Percentiles rank a stretch among this genome's conserved stretches.
Evolutionary conservation across 2,113 vertebrate genomes (phyloP).

Genomic region (Acrocephalus kingi): DNA sequence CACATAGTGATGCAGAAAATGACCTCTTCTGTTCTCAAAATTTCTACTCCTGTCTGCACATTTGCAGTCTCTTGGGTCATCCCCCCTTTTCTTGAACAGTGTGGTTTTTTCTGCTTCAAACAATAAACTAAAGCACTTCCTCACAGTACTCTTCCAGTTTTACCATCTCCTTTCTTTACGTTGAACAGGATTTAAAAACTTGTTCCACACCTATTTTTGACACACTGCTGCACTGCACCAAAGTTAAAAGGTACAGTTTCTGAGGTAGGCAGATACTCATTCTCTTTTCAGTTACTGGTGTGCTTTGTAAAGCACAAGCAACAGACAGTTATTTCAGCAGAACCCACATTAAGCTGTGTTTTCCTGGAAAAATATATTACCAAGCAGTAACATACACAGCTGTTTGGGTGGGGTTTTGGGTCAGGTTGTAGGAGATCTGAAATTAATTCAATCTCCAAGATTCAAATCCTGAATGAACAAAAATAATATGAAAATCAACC

Average conservation of each 20-base stretch:
- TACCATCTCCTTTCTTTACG: not conserved
- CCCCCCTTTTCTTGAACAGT: not conserved
- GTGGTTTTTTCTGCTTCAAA: not conserved
- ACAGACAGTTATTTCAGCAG: not conserved
- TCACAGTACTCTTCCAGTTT: not conserved
- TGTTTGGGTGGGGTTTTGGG: conserved; percentile 27
- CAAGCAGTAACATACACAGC: conserved; percentile 49
- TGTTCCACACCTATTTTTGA: not conserved
- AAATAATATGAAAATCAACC: not conserved
- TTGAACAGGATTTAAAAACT: not conserved
- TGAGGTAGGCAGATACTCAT: not conserved
- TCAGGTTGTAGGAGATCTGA: conserved; percentile 27
- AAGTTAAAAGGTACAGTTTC: not conserved
- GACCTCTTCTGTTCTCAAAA: not conserved
- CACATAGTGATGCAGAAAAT: not conserved
- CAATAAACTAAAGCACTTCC: not conserved
- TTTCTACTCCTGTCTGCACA: not conserved
- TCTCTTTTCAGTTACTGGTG: not conserved
- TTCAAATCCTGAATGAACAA: not conserved
- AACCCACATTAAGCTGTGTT: conserved; percentile 1
- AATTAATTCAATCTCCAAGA: conserved; percentile 1
- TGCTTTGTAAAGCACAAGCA: not conserved
- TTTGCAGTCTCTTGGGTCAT: not conserved
- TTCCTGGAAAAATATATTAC: conserved; percentile 44
- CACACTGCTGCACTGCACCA: not conserved